A percentile compares a stretch with the other conserved stretches of the same genome.
phyloP scores from a whole-genome alignment of 2,797 vertebrate genomes.

The Coluber constrictor region DNA sequence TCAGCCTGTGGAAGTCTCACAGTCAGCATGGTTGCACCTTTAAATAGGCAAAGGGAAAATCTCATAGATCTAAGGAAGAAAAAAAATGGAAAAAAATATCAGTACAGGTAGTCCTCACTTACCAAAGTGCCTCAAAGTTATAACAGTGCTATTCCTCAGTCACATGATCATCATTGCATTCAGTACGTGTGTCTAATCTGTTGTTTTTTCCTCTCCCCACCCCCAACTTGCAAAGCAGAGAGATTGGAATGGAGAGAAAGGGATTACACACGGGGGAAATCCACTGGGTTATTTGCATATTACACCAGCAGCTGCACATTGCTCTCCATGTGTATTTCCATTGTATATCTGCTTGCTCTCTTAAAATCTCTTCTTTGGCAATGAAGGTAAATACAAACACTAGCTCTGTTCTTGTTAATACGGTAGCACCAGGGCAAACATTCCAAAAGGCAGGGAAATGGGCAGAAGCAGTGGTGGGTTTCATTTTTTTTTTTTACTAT shows the following conservation, averaged over 20 bases:
- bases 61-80: constrained; percentile 15
- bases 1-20: neutral
- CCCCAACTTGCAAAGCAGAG: neutral
- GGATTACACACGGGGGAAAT: neutral
- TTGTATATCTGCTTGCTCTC: no score
- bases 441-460: no score
- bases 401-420: no score
- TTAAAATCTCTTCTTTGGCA: no score
- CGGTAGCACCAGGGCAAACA: no score
- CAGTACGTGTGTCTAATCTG: neutral
- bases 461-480: no score
- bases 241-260: neutral
- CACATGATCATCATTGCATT: neutral
- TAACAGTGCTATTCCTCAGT: neutral
- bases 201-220: neutral
- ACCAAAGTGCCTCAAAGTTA: neutral
- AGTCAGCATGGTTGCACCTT: neutral
- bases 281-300: neutral
- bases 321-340: neutral
- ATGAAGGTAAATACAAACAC: no score
- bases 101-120: constrained; percentile 11
- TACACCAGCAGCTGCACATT: neutral
- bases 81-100: constrained; percentile 26
- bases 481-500: no score
- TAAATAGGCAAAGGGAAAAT: neutral